These are phyloP conservation scores for Eulithis testata DNA, from an alignment of 2,888 invertebrate species.

Conservation along the genomic window DNA sequence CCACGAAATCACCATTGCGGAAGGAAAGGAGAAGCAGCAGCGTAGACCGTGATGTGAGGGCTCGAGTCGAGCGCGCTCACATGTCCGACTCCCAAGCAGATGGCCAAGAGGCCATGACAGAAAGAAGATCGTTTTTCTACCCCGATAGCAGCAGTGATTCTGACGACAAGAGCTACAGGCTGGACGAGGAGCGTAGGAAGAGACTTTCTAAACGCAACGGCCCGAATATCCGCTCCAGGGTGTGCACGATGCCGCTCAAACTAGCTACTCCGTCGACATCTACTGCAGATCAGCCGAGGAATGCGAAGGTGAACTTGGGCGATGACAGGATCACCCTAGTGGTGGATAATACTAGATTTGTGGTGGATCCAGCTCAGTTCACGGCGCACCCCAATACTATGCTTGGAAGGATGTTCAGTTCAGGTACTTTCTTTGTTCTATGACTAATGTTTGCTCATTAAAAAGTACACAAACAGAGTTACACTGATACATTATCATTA, in stretches of 20 bases:
- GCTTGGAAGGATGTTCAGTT: constrained; percentile 99
- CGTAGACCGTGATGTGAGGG: constrained; percentile 73
- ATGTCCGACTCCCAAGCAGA: constrained; percentile 74
- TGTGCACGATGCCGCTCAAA: constrained; percentile 69
- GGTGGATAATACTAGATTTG: constrained; percentile 96
- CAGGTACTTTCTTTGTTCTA: constrained; percentile 78
- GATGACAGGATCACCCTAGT: constrained; percentile 95
- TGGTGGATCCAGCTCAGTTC: constrained; percentile 96
- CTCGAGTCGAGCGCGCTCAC: constrained; percentile 68
- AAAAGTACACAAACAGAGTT: background rate
- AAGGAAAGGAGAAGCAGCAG: constrained; percentile 52
- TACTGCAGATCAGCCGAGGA: constrained; percentile 61
- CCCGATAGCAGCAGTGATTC: constrained; percentile 93
- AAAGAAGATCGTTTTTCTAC: constrained; percentile 76
- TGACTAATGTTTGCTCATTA: background rate
- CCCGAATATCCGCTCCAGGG: constrained; percentile 59
- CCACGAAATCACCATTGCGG: constrained; percentile 31
- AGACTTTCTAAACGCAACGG: constrained; percentile 75
- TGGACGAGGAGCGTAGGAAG: constrained; percentile 88
- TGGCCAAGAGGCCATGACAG: constrained; percentile 73
- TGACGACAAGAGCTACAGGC: constrained; percentile 88
- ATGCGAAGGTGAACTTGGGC: constrained; percentile 69
- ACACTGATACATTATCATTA: background rate
- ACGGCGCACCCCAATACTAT: constrained; percentile 98
- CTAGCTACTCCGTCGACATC: constrained; percentile 71